Base-by-base conservation (phyloP, 1,140 invertebrate genomes). In the Drosophila ercepeae region DNA sequence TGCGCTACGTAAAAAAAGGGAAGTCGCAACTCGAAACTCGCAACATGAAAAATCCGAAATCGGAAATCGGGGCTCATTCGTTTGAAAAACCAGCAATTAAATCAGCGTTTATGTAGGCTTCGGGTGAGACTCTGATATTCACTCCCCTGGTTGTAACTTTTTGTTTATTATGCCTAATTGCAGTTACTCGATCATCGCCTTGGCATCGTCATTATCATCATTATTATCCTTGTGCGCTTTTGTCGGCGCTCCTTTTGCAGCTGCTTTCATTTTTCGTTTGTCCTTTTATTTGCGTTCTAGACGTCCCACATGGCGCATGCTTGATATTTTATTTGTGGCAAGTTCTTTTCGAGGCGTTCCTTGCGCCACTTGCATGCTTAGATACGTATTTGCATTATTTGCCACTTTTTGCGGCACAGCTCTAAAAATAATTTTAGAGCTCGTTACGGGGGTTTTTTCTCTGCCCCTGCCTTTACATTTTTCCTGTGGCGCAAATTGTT, bases 141-240 rank as follows among this genome's bases (percentile, higher is more conserved):
- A n/a, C 34, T 49, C 19, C 58, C n/a, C 59, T 49, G 34, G 23
- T 9, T 76, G 77, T 88, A 89, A 89, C 86, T 88, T 89, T 73
- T 73, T 89, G 77, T 90, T 89, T 90, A 89, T 89, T 90, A 81
- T 76, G 65, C 69, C 77, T 89, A 89, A 89, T 89, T 89, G 86
- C 88, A 82, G 88, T 89, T 86, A 86, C 76, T 78, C 59, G 70
- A 82, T 72, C 75, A 83, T 57, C 48, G 14, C 21, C 55, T 50
- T 27, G 13, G 8, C 13, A 39, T 9, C 36, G 4, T 29, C 54
- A 58, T 55, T 52, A 29, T 54, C 59, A 64, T 23, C 59, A 44
- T 44, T 14, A 49, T 67, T 75, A 68, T 57, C 74, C 64, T 52
- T 82, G 50, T 71, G 54, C 58, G 55, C 74, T 67, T 73, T 84